Base-by-base conservation (phyloP, 2,113 vertebrate genomes). In the Acanthochromis polyacanthus region DNA sequence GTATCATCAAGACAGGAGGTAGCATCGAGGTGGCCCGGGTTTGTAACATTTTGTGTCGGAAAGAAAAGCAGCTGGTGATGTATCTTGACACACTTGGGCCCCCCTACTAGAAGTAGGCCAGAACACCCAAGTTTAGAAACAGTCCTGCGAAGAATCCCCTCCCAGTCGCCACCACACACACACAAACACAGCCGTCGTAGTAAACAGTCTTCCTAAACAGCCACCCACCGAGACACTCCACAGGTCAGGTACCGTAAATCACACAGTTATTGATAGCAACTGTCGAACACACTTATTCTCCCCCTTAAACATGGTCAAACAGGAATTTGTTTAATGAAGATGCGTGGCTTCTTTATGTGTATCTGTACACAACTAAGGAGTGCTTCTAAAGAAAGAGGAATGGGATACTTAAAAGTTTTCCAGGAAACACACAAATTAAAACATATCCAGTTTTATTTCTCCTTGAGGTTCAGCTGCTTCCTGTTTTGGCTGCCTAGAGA, bases 71-170 rank as follows among this genome's bases (percentile, higher is more conserved):
- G 64, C 76, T 36, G 57, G 73, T 72, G 63, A 66, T 22, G 57
- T 67, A 68, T 75, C 58, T 67, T 19, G 68, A 87, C 81, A 86
- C 53, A 69, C 82, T 67, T 71, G 10, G 48, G 75, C 16, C 64
- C 80, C 71, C 83, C 81, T 71, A 51, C 79, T 8, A 68, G 55
- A 70, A 80, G 50, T 52, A 56, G 38, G 12, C 30, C 38, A 88
- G 87, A 88, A 91, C 89, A 93, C 90, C 90, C 89, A 89, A 58
- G 84, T 76, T 86, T 75, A 59, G 46, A 71, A 75, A 60, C 60
- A 28, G 48, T 57, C 69, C 71, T 53, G 55, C 30, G 77, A 57
- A 70, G 48, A 77, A n/a, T 32, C 45, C 63, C 51, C 71, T 67
- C 15, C 9, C 52, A 60, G 36, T 59, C 60, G 30, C 68, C 62